Percentiles rank a stretch among this genome's conserved stretches.
Conservation (phyloP, 92 coral and sea anemone species). For the Phenganax stokvisi region DNA sequence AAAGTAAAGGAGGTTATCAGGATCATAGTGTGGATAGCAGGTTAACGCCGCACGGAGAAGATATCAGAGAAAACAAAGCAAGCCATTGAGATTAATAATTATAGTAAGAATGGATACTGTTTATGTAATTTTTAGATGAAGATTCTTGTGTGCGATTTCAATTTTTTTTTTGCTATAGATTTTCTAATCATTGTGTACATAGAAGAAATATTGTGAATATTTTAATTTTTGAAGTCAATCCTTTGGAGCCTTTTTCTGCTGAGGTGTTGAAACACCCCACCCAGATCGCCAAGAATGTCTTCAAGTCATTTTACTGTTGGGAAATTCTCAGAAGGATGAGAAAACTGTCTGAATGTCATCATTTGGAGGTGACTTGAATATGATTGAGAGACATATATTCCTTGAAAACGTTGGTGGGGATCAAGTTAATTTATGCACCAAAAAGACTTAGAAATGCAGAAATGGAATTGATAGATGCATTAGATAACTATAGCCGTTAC, state of each 20-base stretch:
- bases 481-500: too few species aligned
- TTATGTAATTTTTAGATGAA: too few species aligned
- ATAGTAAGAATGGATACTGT: not conserved
- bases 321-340: not conserved
- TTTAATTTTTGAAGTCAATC: conserved; percentile 5
- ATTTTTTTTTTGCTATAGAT: not conserved
- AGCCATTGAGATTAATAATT: not conserved
- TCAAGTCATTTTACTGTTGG: not conserved
- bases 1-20: conserved; percentile 39
- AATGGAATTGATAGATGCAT: too few species aligned
- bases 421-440: too few species aligned
- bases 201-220: conserved; percentile 18
- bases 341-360: conserved; percentile 1
- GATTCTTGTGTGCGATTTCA: too few species aligned
- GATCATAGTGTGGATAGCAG: conserved; percentile 36
- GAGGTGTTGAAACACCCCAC: not conserved
- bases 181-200: conserved; percentile 13
- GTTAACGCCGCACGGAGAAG: conserved; percentile 32
- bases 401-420: too few species aligned
- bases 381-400: not conserved
- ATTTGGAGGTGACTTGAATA: not conserved
- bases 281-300: not conserved
- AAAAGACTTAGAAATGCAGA: too few species aligned
- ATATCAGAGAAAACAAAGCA: conserved; percentile 14
- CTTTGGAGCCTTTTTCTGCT: not conserved